Percentiles rank a stretch among this genome's conserved stretches.
These are phyloP conservation scores for Crocallis elinguaria DNA, from an alignment of 2,888 invertebrate genomes.

Conservation along the genomic window DNA sequence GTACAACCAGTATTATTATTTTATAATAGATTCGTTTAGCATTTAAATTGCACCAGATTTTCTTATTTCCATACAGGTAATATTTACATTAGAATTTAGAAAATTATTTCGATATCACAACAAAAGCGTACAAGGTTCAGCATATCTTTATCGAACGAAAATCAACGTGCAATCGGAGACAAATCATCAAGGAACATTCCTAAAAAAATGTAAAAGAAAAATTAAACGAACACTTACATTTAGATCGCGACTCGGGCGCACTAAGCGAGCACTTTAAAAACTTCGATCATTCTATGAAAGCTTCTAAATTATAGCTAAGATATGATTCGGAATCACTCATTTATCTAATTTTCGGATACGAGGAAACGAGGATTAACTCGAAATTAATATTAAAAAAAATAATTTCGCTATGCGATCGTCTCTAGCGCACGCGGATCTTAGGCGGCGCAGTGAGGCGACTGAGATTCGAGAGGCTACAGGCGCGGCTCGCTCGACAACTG, in stretches of 20 bases:
- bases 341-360: slow-evolving; percentile 45
- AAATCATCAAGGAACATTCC: slow-evolving; percentile 5
- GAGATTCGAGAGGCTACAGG: slow-evolving; percentile 39
- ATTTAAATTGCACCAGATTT: slow-evolving; percentile 30
- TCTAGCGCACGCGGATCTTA: slow-evolving; percentile 30
- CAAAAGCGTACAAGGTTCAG: slow-evolving; percentile 26
- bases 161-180: slow-evolving; percentile 16
- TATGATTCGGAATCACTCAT: slow-evolving; percentile 79
- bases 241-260: slow-evolving; percentile 37
- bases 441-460: slow-evolving; percentile 15
- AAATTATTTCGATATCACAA: slow-evolving; percentile 33
- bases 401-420: slow-evolving; percentile 52
- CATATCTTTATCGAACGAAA: slow-evolving; percentile 16
- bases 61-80: slow-evolving; percentile 13
- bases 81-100: slow-evolving; percentile 26
- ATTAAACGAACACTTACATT: slow-evolving; percentile 23
- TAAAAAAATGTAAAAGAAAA: slow-evolving; percentile 4
- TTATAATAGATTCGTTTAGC: slow-evolving; percentile 13
- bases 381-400: slow-evolving; percentile 43
- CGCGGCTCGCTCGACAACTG: slow-evolving; percentile 63
- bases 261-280: slow-evolving; percentile 27
- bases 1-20: slow-evolving; percentile 26
- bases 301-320: slow-evolving; percentile 68
- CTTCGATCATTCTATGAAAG: slow-evolving; percentile 52
- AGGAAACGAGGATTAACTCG: slow-evolving; percentile 42